Conservation (phyloP, 2,113 vertebrate species). For the Eulemur rufifrons region DNA sequence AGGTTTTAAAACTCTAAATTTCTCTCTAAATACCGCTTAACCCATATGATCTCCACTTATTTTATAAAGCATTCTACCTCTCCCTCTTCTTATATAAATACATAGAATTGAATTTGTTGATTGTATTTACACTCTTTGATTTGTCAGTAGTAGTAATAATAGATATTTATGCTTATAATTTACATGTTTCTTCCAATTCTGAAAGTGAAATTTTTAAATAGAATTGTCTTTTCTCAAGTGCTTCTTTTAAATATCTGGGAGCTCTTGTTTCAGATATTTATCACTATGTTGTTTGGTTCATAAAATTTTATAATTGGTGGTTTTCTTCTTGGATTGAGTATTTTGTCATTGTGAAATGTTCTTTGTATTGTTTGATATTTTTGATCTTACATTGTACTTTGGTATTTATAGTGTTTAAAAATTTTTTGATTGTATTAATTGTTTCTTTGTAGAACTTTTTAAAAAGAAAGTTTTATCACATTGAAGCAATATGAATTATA, state of each 20-base stretch:
- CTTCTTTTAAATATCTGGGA: background rate
- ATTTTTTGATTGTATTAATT: background rate
- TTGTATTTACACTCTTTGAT: background rate
- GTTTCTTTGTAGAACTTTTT: background rate
- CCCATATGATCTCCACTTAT: background rate
- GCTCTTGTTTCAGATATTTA: background rate
- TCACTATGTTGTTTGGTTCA: background rate
- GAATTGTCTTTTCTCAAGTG: background rate
- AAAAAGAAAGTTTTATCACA: background rate
- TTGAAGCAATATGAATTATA: background rate
- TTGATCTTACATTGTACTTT: background rate
- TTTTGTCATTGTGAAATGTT: background rate
- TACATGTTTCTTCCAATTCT: slow-evolving; percentile 6
- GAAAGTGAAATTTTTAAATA: slow-evolving; percentile 3
- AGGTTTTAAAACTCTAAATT: background rate
- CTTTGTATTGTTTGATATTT: background rate
- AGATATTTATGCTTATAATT: background rate
- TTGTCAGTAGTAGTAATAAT: background rate
- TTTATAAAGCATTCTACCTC: background rate
- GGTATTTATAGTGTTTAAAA: background rate
- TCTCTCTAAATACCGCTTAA: background rate
- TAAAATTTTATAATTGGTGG: background rate
- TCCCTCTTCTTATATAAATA: background rate
- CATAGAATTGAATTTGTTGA: background rate
- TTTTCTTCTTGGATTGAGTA: background rate